Evolutionary conservation across 1,140 invertebrate species (phyloP).

Genomic region (Steinernema khuongi): DNA sequence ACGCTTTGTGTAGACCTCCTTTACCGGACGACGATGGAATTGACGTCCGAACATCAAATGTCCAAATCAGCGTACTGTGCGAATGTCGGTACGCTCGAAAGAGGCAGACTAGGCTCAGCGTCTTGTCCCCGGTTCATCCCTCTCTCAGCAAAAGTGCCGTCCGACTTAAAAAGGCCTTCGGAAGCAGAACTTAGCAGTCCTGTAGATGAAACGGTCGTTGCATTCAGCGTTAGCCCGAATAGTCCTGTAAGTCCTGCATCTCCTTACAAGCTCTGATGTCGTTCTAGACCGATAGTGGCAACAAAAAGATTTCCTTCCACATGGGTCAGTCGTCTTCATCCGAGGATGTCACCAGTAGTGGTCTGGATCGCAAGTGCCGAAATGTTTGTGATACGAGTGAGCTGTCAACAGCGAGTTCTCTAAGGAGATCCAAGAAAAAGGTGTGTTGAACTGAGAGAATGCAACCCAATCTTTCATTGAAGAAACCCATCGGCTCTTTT

Average conservation of each 20-base stretch:
- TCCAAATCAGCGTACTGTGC: not conserved
- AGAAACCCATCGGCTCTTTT: not conserved
- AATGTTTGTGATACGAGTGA: not conserved
- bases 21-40: constrained; percentile 42
- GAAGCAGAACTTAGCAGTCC: not conserved
- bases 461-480: not conserved
- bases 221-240: not conserved
- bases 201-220: not conserved
- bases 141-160: not conserved
- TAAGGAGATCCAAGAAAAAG: not conserved
- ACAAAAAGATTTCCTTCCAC: not conserved
- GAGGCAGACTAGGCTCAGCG: not conserved
- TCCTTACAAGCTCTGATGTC: not conserved
- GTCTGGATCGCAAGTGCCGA: not conserved
- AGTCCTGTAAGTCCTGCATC: not conserved
- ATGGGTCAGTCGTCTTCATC: not conserved
- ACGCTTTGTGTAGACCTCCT: constrained; percentile 27
- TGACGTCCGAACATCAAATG: not conserved
- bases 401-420: not conserved
- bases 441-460: not conserved
- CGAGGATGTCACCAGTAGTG: not conserved
- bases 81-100: not conserved
- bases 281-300: not conserved
- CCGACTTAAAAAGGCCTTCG: not conserved
- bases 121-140: not conserved